Evolutionary conservation across 2,888 invertebrate genomes (phyloP).

Genomic region (Plagodis pulveraria): DNA sequence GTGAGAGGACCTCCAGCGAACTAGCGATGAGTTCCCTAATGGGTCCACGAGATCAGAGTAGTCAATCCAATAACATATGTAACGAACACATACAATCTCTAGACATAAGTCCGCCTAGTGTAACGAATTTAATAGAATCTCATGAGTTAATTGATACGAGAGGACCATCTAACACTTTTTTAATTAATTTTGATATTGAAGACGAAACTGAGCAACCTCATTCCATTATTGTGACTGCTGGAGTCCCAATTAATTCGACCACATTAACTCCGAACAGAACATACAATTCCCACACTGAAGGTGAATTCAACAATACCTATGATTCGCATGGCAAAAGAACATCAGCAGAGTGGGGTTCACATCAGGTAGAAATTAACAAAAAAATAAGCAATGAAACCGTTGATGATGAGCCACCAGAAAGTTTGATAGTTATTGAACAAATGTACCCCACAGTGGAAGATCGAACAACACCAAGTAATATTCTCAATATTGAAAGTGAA

Average conservation of each 20-base stretch:
- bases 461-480: conserved; percentile 9
- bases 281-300: conserved; percentile 53
- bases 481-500: conserved; percentile 11
- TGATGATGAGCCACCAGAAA: conserved; percentile 18
- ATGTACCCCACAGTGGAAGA: conserved; percentile 16
- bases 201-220: conserved; percentile 78
- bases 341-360: conserved; percentile 25
- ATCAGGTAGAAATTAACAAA: conserved; percentile 41
- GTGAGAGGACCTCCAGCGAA: conserved; percentile 63
- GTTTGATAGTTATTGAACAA: conserved; percentile 24
- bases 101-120: conserved; percentile 60
- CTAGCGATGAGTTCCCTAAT: conserved; percentile 43
- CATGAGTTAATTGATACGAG: conserved; percentile 55
- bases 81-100: conserved; percentile 50
- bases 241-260: conserved; percentile 57
- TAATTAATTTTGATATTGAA: conserved; percentile 65
- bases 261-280: conserved; percentile 57
- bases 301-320: conserved; percentile 52
- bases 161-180: conserved; percentile 54
- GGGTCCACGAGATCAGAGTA: conserved; percentile 45
- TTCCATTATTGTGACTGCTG: conserved; percentile 76
- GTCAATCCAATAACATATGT: conserved; percentile 45
- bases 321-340: conserved; percentile 50
- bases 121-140: conserved; percentile 73
- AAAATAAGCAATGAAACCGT: conserved; percentile 18